Evolutionary conservation across 2,797 vertebrate genomes (phyloP), one percentile per base, ranked within the genome.

Genomic region (Nannoperca australis): DNA sequence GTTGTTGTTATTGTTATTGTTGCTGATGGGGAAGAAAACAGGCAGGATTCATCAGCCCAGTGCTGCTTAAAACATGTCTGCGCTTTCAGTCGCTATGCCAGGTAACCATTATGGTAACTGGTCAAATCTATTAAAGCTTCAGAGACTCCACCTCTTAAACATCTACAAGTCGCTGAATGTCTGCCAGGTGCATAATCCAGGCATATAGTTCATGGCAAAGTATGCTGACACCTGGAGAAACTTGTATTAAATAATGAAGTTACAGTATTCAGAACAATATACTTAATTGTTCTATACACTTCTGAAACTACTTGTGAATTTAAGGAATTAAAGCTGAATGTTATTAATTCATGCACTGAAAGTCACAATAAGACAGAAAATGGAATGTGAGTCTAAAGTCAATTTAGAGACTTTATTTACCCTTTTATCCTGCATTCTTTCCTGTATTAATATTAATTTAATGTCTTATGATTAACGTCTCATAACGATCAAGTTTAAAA

Each of bases 11-110:
- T n/a, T n/a, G n/a, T n/a, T n/a, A n/a, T 30, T 72, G 64, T 9
- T 75, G 62, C 88, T 94, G 59, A 30, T 22, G n/a, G n/a, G n/a
- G 50, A 66, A 70, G 50, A 62, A 24, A 72, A 0, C 49, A 68
- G n/a, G 50, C 7, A 47, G 24, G 15, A 49, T 20, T 10, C 24
- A 30, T 54, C 3, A 38, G 27, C 2, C 4, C 24, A 24, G 1
- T n/a, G 12, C 12, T n/a, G 49, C 47, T 22, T 56, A n/a, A 17
- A 69, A 79, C 15, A 0, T 32, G 2, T 1, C 42, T 11, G 45
- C 5, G n/a, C 17, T 27, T 58, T 66, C 11, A 47, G 1, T n/a
- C n/a, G 45, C 54, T 50, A 8, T 69, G 22, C 30, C 38, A 61
- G n/a, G 3, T 7, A 13, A 65, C 22, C 7, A n/a, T 15, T 3